Percentiles rank a stretch among this genome's conserved stretches.
Conservation (phyloP, 2,113 vertebrate genomes). For the Asarcornis scutulata region DNA sequence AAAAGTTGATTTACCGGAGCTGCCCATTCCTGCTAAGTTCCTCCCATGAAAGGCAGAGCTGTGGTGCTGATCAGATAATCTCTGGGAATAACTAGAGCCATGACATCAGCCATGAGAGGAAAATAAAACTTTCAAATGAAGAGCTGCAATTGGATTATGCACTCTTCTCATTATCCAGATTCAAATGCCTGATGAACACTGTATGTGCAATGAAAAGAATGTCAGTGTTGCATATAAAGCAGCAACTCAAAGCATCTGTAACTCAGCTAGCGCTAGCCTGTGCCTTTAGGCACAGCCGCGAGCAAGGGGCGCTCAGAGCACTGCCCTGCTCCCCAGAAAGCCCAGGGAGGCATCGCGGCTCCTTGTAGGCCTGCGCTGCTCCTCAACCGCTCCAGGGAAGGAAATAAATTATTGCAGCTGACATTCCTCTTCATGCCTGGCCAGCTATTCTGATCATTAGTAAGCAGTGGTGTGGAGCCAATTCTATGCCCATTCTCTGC, state of each 20-base stretch:
- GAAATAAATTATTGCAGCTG: conserved; percentile 38
- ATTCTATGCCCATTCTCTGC: background rate
- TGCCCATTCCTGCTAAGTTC: background rate
- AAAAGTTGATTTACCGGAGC: background rate
- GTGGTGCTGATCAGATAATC: conserved; percentile 21
- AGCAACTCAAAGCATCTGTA: background rate
- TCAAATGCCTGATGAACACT: background rate
- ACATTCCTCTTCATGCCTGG: conserved; percentile 36
- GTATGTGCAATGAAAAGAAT: background rate
- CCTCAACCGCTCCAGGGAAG: background rate
- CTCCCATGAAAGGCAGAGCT: background rate
- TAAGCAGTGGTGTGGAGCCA: conserved; percentile 39
- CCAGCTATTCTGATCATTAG: conserved; percentile 44
- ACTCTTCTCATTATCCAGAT: conserved; percentile 48
- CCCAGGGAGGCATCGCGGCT: background rate
- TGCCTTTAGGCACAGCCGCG: conserved; percentile 3
- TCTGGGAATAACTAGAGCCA: conserved; percentile 32
- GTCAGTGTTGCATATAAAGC: background rate
- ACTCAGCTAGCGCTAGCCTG: background rate
- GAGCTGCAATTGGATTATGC: conserved; percentile 42
- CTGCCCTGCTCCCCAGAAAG: background rate
- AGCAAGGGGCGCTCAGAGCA: background rate
- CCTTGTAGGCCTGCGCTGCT: background rate
- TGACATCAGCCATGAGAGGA: conserved; percentile 3
- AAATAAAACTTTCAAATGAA: background rate